These are phyloP conservation scores for Melanostigma gelatinosum DNA, from an alignment of 2,113 vertebrate genomes.

Conservation along the genomic window DNA sequence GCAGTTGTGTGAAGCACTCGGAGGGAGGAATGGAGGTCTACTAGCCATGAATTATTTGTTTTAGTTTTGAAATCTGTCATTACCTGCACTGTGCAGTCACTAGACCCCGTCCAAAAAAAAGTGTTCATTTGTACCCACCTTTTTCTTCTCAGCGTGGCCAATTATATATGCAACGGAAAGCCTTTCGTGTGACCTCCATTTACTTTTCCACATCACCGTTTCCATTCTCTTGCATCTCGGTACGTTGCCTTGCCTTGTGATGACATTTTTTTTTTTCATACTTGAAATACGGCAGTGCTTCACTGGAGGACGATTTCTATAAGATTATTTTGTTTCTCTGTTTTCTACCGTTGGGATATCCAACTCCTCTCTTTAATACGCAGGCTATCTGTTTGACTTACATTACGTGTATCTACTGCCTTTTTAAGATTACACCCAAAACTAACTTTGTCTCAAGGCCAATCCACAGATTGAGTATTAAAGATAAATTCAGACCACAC, in stretches of 20 bases:
- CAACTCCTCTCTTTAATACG: slow-evolving; percentile 36
- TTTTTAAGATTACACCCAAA: slow-evolving; percentile 54
- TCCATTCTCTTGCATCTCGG: slow-evolving; percentile 53
- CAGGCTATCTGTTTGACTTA: slow-evolving; percentile 45
- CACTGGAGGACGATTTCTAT: slow-evolving; percentile 54
- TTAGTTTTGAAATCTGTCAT: slow-evolving; percentile 54
- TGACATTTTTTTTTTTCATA: slow-evolving; percentile 54
- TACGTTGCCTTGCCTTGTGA: slow-evolving; percentile 74
- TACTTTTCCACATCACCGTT: slow-evolving; percentile 19
- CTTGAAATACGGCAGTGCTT: slow-evolving; percentile 71
- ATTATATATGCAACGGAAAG: slow-evolving; percentile 83
- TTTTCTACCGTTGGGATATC: slow-evolving; percentile 52
- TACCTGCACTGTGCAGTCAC: slow-evolving; percentile 42
- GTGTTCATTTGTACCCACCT: slow-evolving; percentile 55
- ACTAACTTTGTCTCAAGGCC: slow-evolving; percentile 37
- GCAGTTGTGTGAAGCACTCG: slow-evolving; percentile 42
- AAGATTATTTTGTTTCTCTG: slow-evolving; percentile 25
- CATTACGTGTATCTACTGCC: slow-evolving; percentile 60
- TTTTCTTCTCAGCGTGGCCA: slow-evolving; percentile 70
- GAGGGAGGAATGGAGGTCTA: slow-evolving; percentile 36
- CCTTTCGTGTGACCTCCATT: slow-evolving; percentile 55
- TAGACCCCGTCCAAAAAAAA: slow-evolving; percentile 43
- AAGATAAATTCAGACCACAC: slow-evolving; percentile 30
- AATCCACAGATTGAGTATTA: slow-evolving; percentile 39
- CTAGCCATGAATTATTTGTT: slow-evolving; percentile 69